phyloP scores from a whole-genome alignment of 2,888 invertebrate species.

The Fabriciana adippe region DNA sequence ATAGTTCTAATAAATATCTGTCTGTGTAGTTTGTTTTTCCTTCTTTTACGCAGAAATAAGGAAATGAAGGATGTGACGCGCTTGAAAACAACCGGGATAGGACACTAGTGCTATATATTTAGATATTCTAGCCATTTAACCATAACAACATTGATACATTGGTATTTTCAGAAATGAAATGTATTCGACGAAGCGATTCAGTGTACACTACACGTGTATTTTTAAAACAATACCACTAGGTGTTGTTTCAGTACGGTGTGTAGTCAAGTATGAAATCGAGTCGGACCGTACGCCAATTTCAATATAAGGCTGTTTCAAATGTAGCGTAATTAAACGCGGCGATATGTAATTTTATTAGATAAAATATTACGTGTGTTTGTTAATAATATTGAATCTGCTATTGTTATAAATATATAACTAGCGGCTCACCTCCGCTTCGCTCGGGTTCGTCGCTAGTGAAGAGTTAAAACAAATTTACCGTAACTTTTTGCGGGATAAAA shows the following conservation, averaged over 20 bases:
- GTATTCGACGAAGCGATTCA: conserved; percentile 12
- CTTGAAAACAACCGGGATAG: no score
- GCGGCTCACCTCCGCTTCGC: no score
- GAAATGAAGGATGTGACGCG: no score
- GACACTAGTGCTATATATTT: no score
- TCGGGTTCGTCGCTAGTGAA: no score
- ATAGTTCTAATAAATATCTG: not conserved
- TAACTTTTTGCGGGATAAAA: no score
- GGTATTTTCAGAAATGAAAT: conserved; percentile 11
- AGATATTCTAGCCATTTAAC: not conserved
- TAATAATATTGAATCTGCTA: no score
- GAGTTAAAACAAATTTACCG: no score
- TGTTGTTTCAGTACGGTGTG: conserved; percentile 42
- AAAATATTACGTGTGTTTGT: no score
- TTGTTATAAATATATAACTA: no score
- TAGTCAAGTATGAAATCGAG: conserved; percentile 57
- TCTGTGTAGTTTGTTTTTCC: not conserved
- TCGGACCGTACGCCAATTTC: conserved; percentile 43
- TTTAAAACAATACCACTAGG: conserved; percentile 34
- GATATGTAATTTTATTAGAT: not conserved
- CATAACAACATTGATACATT: not conserved
- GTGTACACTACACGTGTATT: conserved; percentile 24
- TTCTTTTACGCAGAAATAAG: not conserved
- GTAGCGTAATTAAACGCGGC: not conserved
- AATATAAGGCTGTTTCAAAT: conserved; percentile 25